Evolutionary conservation across 2,113 vertebrate genomes (phyloP).

Genomic region (Cardinalis cardinalis): DNA sequence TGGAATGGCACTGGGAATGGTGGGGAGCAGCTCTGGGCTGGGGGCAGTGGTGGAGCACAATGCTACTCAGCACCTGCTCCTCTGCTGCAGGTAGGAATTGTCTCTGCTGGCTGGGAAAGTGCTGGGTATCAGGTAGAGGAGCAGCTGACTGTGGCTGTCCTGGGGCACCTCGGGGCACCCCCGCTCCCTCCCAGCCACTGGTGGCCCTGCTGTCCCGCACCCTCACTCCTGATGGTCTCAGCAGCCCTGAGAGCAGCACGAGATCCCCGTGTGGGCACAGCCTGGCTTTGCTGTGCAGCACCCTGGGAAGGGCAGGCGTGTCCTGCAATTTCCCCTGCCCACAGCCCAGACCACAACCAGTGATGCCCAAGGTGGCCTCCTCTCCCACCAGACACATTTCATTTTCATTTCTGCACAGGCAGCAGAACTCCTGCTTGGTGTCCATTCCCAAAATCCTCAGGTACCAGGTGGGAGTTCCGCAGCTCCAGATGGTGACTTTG

Average conservation of each 20-base stretch:
- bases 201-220: not conserved
- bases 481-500: not conserved
- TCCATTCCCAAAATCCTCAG: not conserved
- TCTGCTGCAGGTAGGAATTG: not conserved
- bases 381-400: not conserved
- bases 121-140: not conserved
- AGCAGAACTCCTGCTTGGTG: not conserved
- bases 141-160: not conserved
- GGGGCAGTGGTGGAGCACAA: not conserved
- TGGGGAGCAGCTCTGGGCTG: not conserved
- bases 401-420: not conserved
- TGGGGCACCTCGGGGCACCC: fast-evolving
- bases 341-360: not conserved
- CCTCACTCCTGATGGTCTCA: not conserved
- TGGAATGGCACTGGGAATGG: not conserved
- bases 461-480: not conserved
- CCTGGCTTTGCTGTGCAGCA: not conserved
- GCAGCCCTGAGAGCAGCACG: fast-evolving
- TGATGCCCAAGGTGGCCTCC: fast-evolving
- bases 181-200: fast-evolving
- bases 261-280: not conserved
- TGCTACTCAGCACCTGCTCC: not conserved
- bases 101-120: not conserved
- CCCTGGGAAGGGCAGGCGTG: fast-evolving
- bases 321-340: not conserved